Percentiles rank a stretch among this genome's conserved stretches.
These are phyloP conservation scores for Beris chalybata DNA, from an alignment of 2,888 invertebrate species.

Conservation along the genomic window DNA sequence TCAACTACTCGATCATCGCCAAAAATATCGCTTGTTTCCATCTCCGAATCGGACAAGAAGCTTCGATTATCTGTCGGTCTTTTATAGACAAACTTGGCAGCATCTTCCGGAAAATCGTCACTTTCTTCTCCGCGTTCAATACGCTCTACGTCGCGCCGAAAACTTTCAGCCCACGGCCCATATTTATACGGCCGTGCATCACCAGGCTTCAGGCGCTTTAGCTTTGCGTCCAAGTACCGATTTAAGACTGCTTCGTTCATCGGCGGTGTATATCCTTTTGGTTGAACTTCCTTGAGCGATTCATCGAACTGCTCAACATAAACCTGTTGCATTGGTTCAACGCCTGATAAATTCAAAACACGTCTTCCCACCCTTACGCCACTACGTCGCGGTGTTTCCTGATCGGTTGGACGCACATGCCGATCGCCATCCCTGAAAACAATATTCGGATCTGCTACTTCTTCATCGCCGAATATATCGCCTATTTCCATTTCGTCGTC, in stretches of 20 bases:
- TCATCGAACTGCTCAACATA: slow-evolving; percentile 34
- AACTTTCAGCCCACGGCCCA: slow-evolving; percentile 37
- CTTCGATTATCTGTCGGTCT: neutral
- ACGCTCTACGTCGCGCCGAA: slow-evolving; percentile 32
- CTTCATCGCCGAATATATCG: slow-evolving; percentile 23
- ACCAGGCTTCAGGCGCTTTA: neutral
- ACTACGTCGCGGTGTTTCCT: slow-evolving; percentile 9
- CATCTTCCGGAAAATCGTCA: slow-evolving; percentile 29
- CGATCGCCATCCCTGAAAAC: slow-evolving; percentile 31
- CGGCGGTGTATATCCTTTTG: slow-evolving; percentile 22
- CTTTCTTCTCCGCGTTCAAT: slow-evolving; percentile 35
- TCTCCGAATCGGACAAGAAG: slow-evolving; percentile 32
- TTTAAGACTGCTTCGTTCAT: slow-evolving; percentile 26
- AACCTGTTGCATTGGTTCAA: slow-evolving; percentile 25
- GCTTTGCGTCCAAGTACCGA: slow-evolving; percentile 25
- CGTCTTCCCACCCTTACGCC: slow-evolving; percentile 22
- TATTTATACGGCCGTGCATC: slow-evolving; percentile 1
- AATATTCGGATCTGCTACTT: slow-evolving; percentile 17
- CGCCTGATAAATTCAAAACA: slow-evolving; percentile 26
- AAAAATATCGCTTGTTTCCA: slow-evolving; percentile 32
- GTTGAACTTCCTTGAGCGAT: slow-evolving; percentile 10
- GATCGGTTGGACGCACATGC: neutral
- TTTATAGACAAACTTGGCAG: slow-evolving; percentile 5
- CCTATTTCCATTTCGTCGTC: slow-evolving; percentile 29
- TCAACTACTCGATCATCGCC: slow-evolving; percentile 7